Evolutionary conservation across 2,113 vertebrate genomes (phyloP).

Genomic region (Lophura nycthemera): DNA sequence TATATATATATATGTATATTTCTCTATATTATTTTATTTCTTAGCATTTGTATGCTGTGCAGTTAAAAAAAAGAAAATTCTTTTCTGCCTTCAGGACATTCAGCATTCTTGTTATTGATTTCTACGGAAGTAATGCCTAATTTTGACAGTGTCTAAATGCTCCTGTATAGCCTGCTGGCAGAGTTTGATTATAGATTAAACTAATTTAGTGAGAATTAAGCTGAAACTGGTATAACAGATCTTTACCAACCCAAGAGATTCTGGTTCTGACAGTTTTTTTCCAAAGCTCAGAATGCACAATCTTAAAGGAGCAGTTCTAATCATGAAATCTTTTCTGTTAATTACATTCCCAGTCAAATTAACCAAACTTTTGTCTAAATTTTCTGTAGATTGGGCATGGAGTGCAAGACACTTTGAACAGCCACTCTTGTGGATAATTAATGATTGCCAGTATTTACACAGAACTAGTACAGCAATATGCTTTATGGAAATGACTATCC

Average conservation of each 20-base stretch:
- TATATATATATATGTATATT: not conserved
- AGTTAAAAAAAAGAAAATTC: not conserved
- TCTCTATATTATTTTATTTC: not conserved
- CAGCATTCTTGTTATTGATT: not conserved
- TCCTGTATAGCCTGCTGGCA: not conserved
- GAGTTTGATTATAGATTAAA: not conserved
- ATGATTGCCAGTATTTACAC: not conserved
- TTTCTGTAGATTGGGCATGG: not conserved
- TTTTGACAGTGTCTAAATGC: not conserved
- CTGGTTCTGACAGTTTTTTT: not conserved
- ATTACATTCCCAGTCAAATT: not conserved
- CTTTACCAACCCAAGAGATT: not conserved
- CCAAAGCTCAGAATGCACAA: not conserved
- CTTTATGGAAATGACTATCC: not conserved
- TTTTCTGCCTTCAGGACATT: not conserved
- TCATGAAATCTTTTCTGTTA: not conserved
- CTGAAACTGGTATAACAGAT: not conserved
- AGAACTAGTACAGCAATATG: not conserved
- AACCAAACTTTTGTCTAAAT: not conserved
- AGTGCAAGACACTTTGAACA: not conserved
- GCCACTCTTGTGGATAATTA: not conserved
- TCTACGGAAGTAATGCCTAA: not conserved
- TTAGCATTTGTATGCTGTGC: not conserved
- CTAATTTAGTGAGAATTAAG: not conserved
- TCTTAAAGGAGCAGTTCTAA: not conserved